Conservation (phyloP, 2,888 invertebrate genomes). For the Dryobota labecula region DNA sequence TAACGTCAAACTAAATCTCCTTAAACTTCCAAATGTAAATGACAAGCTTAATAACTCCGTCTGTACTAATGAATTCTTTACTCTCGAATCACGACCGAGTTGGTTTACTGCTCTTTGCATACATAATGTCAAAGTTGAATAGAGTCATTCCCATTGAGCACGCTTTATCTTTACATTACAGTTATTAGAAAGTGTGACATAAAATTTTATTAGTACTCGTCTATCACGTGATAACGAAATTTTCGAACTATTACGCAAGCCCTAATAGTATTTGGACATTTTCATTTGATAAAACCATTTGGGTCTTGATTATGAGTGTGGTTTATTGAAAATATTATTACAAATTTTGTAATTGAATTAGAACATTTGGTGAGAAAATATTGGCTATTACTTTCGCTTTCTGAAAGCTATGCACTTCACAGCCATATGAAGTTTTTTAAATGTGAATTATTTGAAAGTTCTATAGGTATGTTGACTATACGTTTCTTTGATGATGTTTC, state of each 20-base stretch:
- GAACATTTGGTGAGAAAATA: slow-evolving; percentile 35
- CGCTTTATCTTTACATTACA: slow-evolving; percentile 73
- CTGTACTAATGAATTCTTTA: slow-evolving; percentile 58
- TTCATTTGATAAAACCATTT: slow-evolving; percentile 55
- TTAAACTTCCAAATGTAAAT: slow-evolving; percentile 51
- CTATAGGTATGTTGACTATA: no score
- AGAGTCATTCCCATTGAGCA: slow-evolving; percentile 70
- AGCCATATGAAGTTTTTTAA: background rate
- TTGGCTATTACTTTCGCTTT: slow-evolving; percentile 19
- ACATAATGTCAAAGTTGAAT: slow-evolving; percentile 65
- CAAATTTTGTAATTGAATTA: slow-evolving; percentile 45
- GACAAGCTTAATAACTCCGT: slow-evolving; percentile 38
- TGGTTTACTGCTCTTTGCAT: slow-evolving; percentile 57
- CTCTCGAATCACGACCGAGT: slow-evolving; percentile 51
- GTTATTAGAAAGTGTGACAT: slow-evolving; percentile 77
- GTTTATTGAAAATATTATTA: slow-evolving; percentile 58
- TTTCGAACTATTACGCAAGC: slow-evolving; percentile 66
- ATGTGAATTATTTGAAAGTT: no score
- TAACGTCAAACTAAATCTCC: slow-evolving; percentile 41
- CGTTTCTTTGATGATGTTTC: no score
- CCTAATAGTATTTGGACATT: slow-evolving; percentile 64
- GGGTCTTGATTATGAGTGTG: slow-evolving; percentile 32
- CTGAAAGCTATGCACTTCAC: background rate
- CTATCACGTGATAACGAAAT: slow-evolving; percentile 72
- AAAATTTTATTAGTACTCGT: slow-evolving; percentile 76